These are phyloP conservation scores for Falco novaeseelandiae DNA, from an alignment of 2,797 vertebrate genomes.

Conservation along the genomic window DNA sequence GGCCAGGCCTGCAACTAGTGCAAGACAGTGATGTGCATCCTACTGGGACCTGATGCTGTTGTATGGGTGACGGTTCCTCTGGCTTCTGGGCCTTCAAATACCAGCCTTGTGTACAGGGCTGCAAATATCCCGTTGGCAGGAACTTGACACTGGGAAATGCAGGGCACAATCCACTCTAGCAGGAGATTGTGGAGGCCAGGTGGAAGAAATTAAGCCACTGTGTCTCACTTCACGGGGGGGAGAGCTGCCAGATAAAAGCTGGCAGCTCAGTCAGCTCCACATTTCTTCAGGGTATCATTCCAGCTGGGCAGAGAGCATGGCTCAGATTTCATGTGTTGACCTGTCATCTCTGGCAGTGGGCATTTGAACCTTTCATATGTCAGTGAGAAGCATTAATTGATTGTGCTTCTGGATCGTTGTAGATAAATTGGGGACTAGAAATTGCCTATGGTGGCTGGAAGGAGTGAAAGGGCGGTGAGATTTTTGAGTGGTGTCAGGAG, in stretches of 20 bases:
- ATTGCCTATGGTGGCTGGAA: background rate
- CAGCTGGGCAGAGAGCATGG: background rate
- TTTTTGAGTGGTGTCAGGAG: background rate
- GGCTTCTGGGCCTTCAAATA: background rate
- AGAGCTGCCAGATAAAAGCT: background rate
- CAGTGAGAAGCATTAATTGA: background rate
- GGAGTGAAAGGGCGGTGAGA: background rate
- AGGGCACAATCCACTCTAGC: background rate
- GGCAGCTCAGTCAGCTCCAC: background rate
- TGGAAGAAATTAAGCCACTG: background rate
- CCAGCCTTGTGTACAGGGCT: background rate
- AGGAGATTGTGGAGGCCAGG: background rate
- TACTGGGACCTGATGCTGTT: background rate
- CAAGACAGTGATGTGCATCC: background rate
- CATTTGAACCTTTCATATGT: background rate
- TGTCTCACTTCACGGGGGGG: background rate
- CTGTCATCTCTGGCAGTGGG: background rate
- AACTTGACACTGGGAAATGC: background rate
- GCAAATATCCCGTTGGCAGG: background rate
- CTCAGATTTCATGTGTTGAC: background rate
- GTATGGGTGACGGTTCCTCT: background rate
- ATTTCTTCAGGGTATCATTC: background rate
- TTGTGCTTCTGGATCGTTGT: background rate
- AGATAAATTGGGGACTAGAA: background rate
- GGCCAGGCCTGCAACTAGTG: background rate